Evolutionary conservation across 2,888 invertebrate species (phyloP), one percentile per base, ranked within the genome.

Genomic region (Frankliniella intonsa): DNA sequence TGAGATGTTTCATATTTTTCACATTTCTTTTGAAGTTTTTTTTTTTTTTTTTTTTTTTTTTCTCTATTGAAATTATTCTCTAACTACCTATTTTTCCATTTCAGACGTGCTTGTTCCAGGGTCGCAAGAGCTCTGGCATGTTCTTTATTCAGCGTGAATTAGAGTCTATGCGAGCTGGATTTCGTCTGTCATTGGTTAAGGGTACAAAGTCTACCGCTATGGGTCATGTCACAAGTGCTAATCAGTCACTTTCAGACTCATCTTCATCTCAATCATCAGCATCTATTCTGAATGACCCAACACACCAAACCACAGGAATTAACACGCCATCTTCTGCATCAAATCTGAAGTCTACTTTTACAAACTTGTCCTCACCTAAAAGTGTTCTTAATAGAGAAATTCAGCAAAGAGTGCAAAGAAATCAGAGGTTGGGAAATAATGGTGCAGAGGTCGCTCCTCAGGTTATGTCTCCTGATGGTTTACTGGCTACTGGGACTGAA

Each of bases 111-210:
- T 25, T 76, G 1, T 76, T 76, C 25, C 69, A 76, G 12, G 69
- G 69, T 9, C 69, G 69, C 12, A 76, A 76, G 25, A 76, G 69
- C 69, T 76, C 69, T 11, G 69, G 69, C 5, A 76, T 76, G 69
- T 76, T 76, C 25, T 76, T 76, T 22, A 12, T 76, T 76, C 69
- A 76, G 25, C 69, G 69, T 2, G 69, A 76, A 25, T 25, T 76
- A 25, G 69, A 76, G 25, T 76, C 69, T 25, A 76, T 76, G 69
- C 69, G 69, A 12, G 69, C 69, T 10, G 69, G 69, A 12, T 76
- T 76, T 12, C 22, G 69, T 12, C 12, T 76, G 12, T 76, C 69
- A 25, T 22, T 62, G 62, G 62, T 76, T 76, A 76, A 76, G 25
- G 69, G 69, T 25, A 25, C 8, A 22, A 76, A 76, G 25, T 12